Percentiles rank a stretch among this genome's conserved stretches.
These are phyloP conservation scores for Drosophila putrida DNA, from an alignment of 2,888 invertebrate genomes.

Conservation along the genomic window DNA sequence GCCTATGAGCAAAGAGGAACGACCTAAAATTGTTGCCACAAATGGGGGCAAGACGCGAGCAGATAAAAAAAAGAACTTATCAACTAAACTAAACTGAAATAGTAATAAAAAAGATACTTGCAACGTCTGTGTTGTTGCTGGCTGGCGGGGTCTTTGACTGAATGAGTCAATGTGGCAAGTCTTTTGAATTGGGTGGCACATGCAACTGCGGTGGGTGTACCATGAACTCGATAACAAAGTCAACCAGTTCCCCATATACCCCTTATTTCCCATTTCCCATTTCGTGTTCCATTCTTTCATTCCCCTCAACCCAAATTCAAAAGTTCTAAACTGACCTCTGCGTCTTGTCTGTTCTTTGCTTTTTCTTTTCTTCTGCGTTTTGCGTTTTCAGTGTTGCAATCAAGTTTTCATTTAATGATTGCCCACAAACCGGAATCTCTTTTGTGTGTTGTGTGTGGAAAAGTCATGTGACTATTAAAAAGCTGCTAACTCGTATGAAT, in stretches of 20 bases:
- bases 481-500: slow-evolving; percentile 10
- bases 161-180: slow-evolving; percentile 44
- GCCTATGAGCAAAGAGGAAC: slow-evolving; percentile 64
- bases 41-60: slow-evolving; percentile 67
- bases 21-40: slow-evolving; percentile 69
- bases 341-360: slow-evolving; percentile 12
- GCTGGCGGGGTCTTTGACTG: slow-evolving; percentile 52
- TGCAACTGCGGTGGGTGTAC: slow-evolving; percentile 44
- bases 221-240: slow-evolving; percentile 40
- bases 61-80: slow-evolving; percentile 36
- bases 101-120: slow-evolving; percentile 21
- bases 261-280: too few relatives aligned
- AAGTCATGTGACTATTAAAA: slow-evolving; percentile 30
- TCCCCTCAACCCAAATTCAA: slow-evolving; percentile 3
- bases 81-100: slow-evolving; percentile 3
- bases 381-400: slow-evolving; percentile 56
- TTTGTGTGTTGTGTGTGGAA: slow-evolving; percentile 31
- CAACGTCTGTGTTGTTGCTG: slow-evolving; percentile 24
- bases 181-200: slow-evolving; percentile 51
- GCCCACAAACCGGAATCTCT: slow-evolving; percentile 61
- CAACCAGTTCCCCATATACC: slow-evolving; percentile 61
- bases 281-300: too few relatives aligned
- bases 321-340: slow-evolving; percentile 49
- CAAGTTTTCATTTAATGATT: slow-evolving; percentile 48
- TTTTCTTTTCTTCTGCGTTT: slow-evolving; percentile 13